A percentile compares a stretch with the other conserved stretches of the same genome.
phyloP scores from a whole-genome alignment of 2,888 invertebrate genomes.

The Hylaea fasciaria region DNA sequence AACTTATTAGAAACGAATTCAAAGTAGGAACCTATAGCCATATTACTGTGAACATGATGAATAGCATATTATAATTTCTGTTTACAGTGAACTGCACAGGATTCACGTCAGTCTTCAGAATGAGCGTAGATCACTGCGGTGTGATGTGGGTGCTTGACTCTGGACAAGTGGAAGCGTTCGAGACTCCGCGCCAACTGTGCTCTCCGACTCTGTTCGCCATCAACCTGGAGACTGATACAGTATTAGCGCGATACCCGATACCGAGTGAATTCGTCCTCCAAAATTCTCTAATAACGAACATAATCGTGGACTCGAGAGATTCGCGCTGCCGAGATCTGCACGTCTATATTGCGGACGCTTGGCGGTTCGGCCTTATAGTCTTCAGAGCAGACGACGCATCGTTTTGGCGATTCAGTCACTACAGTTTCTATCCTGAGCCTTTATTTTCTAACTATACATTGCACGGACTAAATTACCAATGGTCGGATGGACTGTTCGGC shows the following conservation, averaged over 20 bases:
- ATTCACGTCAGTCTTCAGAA: slow-evolving; percentile 91
- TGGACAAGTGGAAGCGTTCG: slow-evolving; percentile 89
- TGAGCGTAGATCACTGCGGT: slow-evolving; percentile 90
- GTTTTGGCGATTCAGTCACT: slow-evolving; percentile 89
- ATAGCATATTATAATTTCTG: not conserved
- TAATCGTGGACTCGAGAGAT: slow-evolving; percentile 87
- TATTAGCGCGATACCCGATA: slow-evolving; percentile 86
- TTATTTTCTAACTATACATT: slow-evolving; percentile 89
- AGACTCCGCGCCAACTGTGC: slow-evolving; percentile 87
- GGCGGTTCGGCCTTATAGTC: slow-evolving; percentile 87
- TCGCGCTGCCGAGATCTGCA: slow-evolving; percentile 86
- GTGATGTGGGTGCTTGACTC: slow-evolving; percentile 93
- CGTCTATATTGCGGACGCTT: slow-evolving; percentile 89
- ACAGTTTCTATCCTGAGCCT: slow-evolving; percentile 89
- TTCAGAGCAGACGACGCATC: slow-evolving; percentile 85
- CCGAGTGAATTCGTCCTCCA: slow-evolving; percentile 88
- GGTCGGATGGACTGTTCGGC: slow-evolving; percentile 93
- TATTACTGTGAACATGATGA: too few species aligned
- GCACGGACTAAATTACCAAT: slow-evolving; percentile 91
- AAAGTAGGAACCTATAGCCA: too few species aligned
- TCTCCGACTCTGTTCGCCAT: slow-evolving; percentile 91
- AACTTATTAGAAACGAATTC: too few species aligned
- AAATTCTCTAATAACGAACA: slow-evolving; percentile 88
- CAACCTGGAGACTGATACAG: slow-evolving; percentile 87
- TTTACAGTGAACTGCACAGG: slow-evolving; percentile 80